These are phyloP conservation scores for Erpornis zantholeuca DNA, from an alignment of 2,113 vertebrate genomes.

Conservation along the genomic window DNA sequence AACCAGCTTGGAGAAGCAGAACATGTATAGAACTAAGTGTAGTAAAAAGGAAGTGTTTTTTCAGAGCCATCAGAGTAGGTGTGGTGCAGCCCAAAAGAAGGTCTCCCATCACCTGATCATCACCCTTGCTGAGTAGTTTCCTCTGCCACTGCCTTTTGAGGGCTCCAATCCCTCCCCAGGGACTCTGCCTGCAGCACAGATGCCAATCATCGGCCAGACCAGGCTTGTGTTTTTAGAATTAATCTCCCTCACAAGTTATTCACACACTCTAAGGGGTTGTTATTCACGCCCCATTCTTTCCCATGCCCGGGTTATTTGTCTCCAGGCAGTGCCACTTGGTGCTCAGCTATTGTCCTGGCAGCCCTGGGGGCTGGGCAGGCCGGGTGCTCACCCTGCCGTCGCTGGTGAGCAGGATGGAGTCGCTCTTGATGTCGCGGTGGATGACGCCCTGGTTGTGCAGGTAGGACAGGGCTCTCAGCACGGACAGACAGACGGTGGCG, in stretches of 20 bases:
- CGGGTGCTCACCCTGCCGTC: slow-evolving; percentile 86
- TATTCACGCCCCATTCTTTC: neutral
- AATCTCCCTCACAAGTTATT: neutral
- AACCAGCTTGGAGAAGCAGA: neutral
- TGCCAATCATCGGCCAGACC: neutral
- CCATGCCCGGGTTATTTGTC: fast-evolving
- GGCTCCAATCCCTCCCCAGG: neutral
- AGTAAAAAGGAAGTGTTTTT: neutral
- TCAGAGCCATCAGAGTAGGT: neutral
- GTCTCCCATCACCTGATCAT: neutral
- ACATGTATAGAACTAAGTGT: neutral
- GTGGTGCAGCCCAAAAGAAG: neutral
- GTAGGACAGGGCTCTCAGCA: slow-evolving; percentile 92
- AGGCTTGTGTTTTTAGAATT: neutral
- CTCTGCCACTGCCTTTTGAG: neutral
- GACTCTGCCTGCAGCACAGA: neutral
- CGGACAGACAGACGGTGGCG: slow-evolving; percentile 93
- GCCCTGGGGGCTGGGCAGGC: neutral
- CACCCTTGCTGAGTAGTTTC: neutral
- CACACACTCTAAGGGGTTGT: neutral
- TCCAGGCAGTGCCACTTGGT: neutral
- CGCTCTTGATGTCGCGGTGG: slow-evolving; percentile 98
- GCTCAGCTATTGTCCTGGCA: neutral
- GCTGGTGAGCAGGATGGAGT: slow-evolving; percentile 96
- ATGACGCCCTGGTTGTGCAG: slow-evolving; percentile 98